Evolutionary conservation across 2,113 vertebrate genomes (phyloP).

Genomic region (Edolisoma coerulescens): DNA sequence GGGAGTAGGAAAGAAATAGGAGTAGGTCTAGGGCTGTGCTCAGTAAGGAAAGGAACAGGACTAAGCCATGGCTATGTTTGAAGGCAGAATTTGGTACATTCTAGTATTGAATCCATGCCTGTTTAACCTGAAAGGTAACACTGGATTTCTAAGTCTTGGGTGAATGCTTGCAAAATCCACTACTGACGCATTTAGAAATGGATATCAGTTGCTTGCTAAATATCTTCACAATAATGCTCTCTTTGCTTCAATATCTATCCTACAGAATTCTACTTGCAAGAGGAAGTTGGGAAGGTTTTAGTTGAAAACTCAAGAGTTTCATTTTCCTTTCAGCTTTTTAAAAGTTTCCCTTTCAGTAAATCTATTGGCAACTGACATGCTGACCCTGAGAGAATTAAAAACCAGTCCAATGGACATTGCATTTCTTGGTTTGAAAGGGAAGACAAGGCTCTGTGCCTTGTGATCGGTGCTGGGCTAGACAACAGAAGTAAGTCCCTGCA

Average conservation of each 20-base stretch:
- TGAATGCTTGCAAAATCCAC: background rate
- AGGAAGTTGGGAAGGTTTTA: background rate
- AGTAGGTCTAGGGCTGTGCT: background rate
- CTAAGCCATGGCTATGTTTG: background rate
- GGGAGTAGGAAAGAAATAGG: background rate
- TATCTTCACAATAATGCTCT: background rate
- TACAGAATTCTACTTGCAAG: background rate
- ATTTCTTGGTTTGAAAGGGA: background rate
- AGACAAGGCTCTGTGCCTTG: background rate
- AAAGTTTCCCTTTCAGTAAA: background rate
- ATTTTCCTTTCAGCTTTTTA: background rate
- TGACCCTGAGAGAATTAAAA: background rate
- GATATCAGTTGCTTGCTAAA: background rate
- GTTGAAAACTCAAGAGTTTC: background rate
- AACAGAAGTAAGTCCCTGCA: background rate
- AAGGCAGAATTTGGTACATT: background rate
- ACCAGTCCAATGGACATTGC: background rate
- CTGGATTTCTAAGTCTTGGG: background rate
- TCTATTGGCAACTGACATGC: background rate
- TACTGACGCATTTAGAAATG: background rate
- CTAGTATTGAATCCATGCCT: background rate
- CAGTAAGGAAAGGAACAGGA: background rate
- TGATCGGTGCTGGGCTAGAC: background rate
- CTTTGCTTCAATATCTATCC: background rate
- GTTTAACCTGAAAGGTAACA: background rate